These are phyloP conservation scores for Nannospalax galili DNA, from an alignment of 2,113 vertebrate genomes.

Conservation along the genomic window DNA sequence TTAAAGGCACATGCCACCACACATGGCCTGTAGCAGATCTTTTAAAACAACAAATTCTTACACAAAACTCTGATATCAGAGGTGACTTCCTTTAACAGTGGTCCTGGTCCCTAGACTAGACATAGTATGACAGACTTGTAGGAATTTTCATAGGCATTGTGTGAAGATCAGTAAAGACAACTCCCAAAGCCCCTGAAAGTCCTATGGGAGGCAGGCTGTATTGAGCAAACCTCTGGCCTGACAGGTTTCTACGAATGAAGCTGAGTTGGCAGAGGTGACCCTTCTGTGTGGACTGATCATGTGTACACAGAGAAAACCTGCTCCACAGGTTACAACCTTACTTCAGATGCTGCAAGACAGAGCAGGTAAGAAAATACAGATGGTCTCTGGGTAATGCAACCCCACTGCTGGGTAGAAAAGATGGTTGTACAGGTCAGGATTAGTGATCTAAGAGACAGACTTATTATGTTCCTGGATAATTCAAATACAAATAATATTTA, in stretches of 20 bases:
- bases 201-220: neutral
- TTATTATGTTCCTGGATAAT: neutral
- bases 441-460: neutral
- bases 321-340: neutral
- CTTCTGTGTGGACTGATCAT: neutral
- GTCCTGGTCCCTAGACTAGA: neutral
- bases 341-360: neutral
- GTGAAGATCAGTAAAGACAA: neutral
- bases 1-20: no score
- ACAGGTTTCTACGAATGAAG: neutral
- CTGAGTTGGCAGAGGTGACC: neutral
- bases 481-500: neutral
- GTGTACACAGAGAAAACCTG: conserved; percentile 18
- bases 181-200: neutral
- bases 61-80: conserved; percentile 25
- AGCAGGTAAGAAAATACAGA: neutral
- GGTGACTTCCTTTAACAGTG: neutral
- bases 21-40: no score
- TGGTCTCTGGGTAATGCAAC: neutral
- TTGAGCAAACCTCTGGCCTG: neutral
- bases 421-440: neutral
- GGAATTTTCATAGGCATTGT: neutral
- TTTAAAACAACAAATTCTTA: neutral
- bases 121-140: neutral
- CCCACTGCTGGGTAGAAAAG: neutral